Evolutionary conservation across 2,113 vertebrate species (phyloP), one percentile per base, ranked within the genome.

Genomic region (Boleophthalmus pectinirostris): DNA sequence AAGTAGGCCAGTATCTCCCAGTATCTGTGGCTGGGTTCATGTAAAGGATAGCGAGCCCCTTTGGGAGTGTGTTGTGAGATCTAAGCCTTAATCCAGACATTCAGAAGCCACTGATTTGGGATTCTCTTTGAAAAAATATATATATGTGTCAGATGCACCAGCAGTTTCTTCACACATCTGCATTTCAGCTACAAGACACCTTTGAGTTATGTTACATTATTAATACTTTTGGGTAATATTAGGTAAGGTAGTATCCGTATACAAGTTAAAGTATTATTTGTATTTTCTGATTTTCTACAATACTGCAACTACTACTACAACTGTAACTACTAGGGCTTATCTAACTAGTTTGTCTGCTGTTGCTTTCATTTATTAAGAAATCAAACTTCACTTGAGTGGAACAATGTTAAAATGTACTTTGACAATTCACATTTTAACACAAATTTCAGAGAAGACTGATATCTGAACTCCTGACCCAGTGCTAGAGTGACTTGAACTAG

Each of bases 1-100:
- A 90, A 89, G 79, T 91, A 82, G 91, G 84, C 57, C 84, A 90
- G 84, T 75, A 73, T 88, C 69, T 25, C 56, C 21, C 23, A 25
- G 56, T 58, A 58, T 25, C 23, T 58, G 23, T 25, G 49, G 66
- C 70, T 56, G 66, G 81, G 87, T 90, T 91, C 83, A 77, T 66
- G 69, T 65, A 81, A 79, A 90, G 87, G 86, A 84, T 85, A 88
- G 20, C 69, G 4, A 56, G 15, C 63, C 61, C 87, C 86, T 82
- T 38, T 77, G 88, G 87, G 82, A 84, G 71, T 61, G 65, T 46
- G 49, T 33, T 70, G 47, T 64, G 72, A 79, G 82, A 87, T 81
- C 80, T 72, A 3, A 77, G 74, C 29, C 51, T 14, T 75, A 65
- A 25, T 72, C n/a, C 54, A 43, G 65, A 65, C 58, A 16, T 12